Evolutionary conservation across 2,888 invertebrate species (phyloP).

Genomic region (Eugnorisma glareosa): DNA sequence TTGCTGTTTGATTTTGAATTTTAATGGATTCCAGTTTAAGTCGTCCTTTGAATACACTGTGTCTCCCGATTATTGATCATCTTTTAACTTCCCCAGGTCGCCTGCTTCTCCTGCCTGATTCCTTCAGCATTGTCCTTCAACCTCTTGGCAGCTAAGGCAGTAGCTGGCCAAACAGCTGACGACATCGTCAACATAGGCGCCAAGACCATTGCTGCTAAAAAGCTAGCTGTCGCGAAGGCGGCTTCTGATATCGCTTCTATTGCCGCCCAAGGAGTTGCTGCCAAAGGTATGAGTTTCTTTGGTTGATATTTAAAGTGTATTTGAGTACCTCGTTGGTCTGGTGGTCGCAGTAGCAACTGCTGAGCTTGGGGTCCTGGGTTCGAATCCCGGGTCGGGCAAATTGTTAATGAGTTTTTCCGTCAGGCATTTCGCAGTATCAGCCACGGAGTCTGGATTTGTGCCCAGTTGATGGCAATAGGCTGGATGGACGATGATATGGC

Average conservation of each 20-base stretch:
- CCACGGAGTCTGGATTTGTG: too few species aligned
- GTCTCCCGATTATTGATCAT: not conserved
- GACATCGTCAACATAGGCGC: conserved; percentile 21
- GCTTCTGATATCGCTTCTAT: conserved; percentile 51
- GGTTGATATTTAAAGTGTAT: not conserved
- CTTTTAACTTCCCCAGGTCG: conserved; percentile 66
- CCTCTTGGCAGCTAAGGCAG: conserved; percentile 32
- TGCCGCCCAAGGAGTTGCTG: not conserved
- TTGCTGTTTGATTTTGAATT: not conserved
- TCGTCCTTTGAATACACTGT: not conserved
- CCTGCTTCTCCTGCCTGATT: conserved; percentile 73
- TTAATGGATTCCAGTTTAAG: not conserved
- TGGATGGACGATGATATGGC: too few species aligned
- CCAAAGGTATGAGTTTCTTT: conserved; percentile 43
- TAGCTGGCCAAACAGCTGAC: conserved; percentile 16
- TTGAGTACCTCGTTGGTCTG: too few species aligned
- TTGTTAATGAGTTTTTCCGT: too few species aligned
- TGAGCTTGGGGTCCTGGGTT: too few species aligned
- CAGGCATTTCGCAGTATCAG: too few species aligned
- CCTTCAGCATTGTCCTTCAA: conserved; percentile 61
- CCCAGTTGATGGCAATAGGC: too few species aligned
- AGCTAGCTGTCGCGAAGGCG: conserved; percentile 24
- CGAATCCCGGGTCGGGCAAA: too few species aligned
- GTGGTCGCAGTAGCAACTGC: too few species aligned
- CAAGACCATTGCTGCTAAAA: conserved; percentile 26